Base-by-base conservation (phyloP, 2,888 invertebrate genomes). In the Lasioglossum malachurum region DNA sequence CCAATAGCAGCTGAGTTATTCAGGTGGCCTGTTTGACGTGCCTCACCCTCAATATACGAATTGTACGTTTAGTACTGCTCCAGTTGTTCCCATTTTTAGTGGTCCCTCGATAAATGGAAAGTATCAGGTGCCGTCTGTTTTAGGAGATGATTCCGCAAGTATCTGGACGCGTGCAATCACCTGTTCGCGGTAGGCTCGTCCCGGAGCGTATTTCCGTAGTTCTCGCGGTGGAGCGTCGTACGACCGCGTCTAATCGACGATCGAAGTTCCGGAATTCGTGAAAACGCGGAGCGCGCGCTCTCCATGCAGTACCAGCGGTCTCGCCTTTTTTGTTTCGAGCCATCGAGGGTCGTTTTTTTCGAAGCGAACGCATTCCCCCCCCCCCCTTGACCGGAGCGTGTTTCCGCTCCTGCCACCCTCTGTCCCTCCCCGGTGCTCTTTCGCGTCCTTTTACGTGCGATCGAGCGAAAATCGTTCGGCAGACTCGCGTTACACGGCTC, bases 391-490 rank as follows among this genome's bases (percentile, higher is more conserved):
- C 41, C 46, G 49, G 8, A 2, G 38, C 57, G 57, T 27, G 53
- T 16, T 38, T 57, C 75, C 41, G 53, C 27, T 27, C 41, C 41
- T 8, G 44, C 46, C 64, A 12, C 19, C 19, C 60, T 27, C 60
- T 27, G n/a, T 73, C 14, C 23, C 38, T 4, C 10, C 23, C 53
- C n/a, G 53, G 53, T 41, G 23, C 23, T 38, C 38, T 69, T 23
- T 12, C 69, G 35, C 38, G n/a, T 41, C 69, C n/a, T 71, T 71
- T 80, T 44, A 19, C 41, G 53, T 4, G 71, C 41, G 46, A 60
- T 35, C 53, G 69, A 44, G 44, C 4, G 73, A 57, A 77, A 67
- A 74, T 79, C 60, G 80, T 19, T 31, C n/a, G 80, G 31, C 31
- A 7, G 31, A 23, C 27, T 16, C 75, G 46, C 0, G 27, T 35